These are phyloP conservation scores for Sylvia atricapilla DNA, from an alignment of 2,113 vertebrate genomes.

Conservation along the genomic window DNA sequence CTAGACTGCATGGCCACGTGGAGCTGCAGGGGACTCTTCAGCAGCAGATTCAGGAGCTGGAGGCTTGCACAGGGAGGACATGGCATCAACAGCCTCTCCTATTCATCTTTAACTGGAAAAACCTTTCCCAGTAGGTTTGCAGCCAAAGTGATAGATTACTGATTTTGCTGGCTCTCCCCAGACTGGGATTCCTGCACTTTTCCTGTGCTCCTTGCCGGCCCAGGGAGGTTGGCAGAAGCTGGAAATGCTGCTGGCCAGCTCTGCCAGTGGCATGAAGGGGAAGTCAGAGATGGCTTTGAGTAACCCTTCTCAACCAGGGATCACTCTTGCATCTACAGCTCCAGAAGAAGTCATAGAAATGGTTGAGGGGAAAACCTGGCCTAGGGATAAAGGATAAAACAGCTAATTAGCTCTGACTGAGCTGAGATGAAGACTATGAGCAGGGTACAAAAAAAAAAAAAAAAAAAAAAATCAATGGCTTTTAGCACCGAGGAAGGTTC, in stretches of 20 bases:
- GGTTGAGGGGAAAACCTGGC: background rate
- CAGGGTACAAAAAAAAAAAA: background rate
- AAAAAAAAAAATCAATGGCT: background rate
- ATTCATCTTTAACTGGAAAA: background rate
- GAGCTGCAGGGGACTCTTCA: background rate
- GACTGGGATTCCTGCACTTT: background rate
- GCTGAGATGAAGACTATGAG: background rate
- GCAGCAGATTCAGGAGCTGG: background rate
- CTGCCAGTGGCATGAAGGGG: background rate
- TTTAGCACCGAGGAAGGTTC: background rate
- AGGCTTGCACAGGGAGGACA: background rate
- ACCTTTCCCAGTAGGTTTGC: background rate
- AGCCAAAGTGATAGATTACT: background rate
- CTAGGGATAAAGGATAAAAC: background rate
- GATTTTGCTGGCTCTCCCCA: background rate
- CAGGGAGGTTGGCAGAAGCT: background rate
- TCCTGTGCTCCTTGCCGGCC: background rate
- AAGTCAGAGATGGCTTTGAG: background rate
- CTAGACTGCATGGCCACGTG: fast-evolving
- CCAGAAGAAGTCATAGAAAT: background rate
- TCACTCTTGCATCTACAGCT: background rate
- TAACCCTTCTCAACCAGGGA: background rate
- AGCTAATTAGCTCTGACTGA: background rate
- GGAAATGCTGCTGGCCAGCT: background rate
- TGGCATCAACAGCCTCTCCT: background rate